A percentile compares a stretch with the other conserved stretches of the same genome.
These are phyloP conservation scores for Idaea dimidiata DNA, from an alignment of 2,888 invertebrate genomes.

Conservation along the genomic window DNA sequence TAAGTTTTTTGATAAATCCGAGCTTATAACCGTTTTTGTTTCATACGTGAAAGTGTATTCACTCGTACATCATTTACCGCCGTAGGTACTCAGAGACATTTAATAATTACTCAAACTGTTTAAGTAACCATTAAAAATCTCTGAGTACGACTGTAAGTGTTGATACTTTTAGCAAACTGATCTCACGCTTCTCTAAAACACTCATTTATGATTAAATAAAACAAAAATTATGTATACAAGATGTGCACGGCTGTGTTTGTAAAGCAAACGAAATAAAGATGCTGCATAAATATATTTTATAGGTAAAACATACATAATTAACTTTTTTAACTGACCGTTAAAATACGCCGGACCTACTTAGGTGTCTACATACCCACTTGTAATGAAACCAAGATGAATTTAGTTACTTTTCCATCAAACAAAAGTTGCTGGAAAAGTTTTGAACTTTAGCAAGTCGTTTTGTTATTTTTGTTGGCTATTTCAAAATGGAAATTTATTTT, in stretches of 20 bases:
- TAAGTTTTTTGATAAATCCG: not conserved
- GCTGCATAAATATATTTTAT: too few relatives aligned
- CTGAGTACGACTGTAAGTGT: too few relatives aligned
- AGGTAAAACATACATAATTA: too few relatives aligned
- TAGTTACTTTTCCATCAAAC: conserved; percentile 17
- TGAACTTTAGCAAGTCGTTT: conserved; percentile 14
- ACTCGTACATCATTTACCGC: conserved; percentile 53
- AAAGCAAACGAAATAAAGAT: conserved; percentile 12
- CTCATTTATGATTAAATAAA: conserved; percentile 63
- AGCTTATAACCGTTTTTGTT: conserved; percentile 5
- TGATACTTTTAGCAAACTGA: conserved; percentile 33
- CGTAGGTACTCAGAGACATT: too few relatives aligned
- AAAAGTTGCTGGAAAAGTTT: conserved; percentile 38
- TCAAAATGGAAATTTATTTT: conserved; percentile 18
- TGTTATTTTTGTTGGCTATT: conserved; percentile 3
- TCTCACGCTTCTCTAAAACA: conserved; percentile 68
- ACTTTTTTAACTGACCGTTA: too few relatives aligned
- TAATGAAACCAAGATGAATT: conserved; percentile 18
- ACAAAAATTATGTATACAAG: conserved; percentile 31
- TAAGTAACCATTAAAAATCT: too few relatives aligned
- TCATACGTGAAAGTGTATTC: conserved; percentile 40
- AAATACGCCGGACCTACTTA: too few relatives aligned
- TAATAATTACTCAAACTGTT: too few relatives aligned
- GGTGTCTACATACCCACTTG: too few relatives aligned
- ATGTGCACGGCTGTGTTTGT: conserved; percentile 13